phyloP scores from a whole-genome alignment of 2,888 invertebrate species.

The Lydus trimaculatus region DNA sequence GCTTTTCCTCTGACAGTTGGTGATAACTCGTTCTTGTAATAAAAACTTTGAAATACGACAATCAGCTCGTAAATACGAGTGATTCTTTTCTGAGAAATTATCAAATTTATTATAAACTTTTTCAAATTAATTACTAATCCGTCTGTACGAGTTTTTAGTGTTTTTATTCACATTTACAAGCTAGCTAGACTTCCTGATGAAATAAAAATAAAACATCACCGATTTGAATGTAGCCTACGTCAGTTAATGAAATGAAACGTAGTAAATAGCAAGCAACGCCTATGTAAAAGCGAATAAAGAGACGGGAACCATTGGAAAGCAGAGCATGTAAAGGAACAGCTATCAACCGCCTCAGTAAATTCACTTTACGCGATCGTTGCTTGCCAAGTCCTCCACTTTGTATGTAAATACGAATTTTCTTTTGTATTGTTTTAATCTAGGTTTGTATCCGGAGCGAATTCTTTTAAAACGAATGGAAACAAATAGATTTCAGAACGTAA shows the following conservation, averaged over 20 bases:
- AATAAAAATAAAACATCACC: neutral
- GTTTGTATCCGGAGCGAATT: slow-evolving; percentile 39
- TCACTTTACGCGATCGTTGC: slow-evolving; percentile 54
- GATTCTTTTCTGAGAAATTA: too few species aligned
- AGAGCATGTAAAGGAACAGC: slow-evolving; percentile 51
- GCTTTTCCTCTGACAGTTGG: slow-evolving; percentile 28
- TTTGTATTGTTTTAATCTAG: slow-evolving; percentile 55
- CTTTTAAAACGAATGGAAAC: neutral
- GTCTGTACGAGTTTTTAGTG: neutral
- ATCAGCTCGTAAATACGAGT: too few species aligned
- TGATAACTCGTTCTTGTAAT: slow-evolving; percentile 16
- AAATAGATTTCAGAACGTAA: neutral
- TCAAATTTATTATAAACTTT: neutral
- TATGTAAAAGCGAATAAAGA: slow-evolving; percentile 16
- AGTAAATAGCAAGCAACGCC: slow-evolving; percentile 34
- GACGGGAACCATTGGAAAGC: slow-evolving; percentile 46
- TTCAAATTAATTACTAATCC: neutral
- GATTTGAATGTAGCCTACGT: neutral
- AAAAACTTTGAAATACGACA: too few species aligned
- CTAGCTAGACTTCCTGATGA: neutral
- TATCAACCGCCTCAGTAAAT: slow-evolving; percentile 53
- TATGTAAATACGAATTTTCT: slow-evolving; percentile 55
- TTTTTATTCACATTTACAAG: neutral
- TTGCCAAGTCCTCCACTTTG: slow-evolving; percentile 50
- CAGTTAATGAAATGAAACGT: slow-evolving; percentile 41